Conservation (phyloP, 2,888 invertebrate genomes). For the Latrodectus elegans region DNA sequence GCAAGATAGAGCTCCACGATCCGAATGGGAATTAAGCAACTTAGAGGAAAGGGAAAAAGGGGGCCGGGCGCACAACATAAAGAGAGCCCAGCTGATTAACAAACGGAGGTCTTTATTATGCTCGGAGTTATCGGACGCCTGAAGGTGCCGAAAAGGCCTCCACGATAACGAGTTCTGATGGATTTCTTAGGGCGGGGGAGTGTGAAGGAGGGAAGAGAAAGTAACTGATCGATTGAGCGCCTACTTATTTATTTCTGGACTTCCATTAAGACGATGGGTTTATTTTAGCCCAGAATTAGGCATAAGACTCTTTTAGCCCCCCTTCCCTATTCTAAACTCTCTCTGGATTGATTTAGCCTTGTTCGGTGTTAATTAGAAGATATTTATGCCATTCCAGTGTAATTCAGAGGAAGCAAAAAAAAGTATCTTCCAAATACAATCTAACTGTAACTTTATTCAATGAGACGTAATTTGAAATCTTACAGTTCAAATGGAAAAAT, state of each 20-base stretch:
- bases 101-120: slow-evolving; percentile 65
- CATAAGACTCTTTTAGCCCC: slow-evolving; percentile 3
- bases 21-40: slow-evolving; percentile 66
- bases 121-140: slow-evolving; percentile 55
- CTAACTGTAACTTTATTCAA: no score
- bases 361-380: not conserved
- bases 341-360: not conserved
- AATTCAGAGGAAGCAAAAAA: not conserved
- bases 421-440: no score
- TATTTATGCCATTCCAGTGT: not conserved
- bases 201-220: not conserved
- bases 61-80: slow-evolving; percentile 35
- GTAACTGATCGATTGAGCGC: slow-evolving; percentile 54
- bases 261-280: slow-evolving; percentile 58
- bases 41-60: slow-evolving; percentile 55
- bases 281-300: slow-evolving; percentile 43
- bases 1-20: slow-evolving; percentile 29
- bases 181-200: slow-evolving; percentile 45
- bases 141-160: slow-evolving; percentile 47
- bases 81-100: slow-evolving; percentile 63
- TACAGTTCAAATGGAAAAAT: no score
- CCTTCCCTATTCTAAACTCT: not conserved
- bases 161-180: slow-evolving; percentile 65
- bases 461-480: no score
- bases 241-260: slow-evolving; percentile 60